Conservation (phyloP, 2,797 vertebrate species). For the Enteromius paludinosus region DNA sequence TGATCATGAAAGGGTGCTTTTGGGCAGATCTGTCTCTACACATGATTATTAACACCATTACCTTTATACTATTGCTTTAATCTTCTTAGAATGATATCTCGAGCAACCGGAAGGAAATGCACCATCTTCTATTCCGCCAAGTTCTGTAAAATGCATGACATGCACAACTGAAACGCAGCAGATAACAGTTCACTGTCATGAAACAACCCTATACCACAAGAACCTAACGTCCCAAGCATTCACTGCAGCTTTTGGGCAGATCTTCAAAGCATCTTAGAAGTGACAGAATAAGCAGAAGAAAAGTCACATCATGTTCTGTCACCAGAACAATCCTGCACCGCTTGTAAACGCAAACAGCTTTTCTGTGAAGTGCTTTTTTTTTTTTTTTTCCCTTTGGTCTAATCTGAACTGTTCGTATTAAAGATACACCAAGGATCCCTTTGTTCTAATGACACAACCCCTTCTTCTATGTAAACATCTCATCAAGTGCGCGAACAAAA, state of each 20-base stretch:
- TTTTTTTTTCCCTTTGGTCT: neutral
- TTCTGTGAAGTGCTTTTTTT: neutral
- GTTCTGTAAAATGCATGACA: neutral
- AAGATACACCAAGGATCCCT: neutral
- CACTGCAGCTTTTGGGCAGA: neutral
- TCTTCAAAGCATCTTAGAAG: neutral
- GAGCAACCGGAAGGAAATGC: neutral
- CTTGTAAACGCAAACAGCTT: neutral
- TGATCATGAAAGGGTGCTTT: neutral
- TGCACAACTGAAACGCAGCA: neutral
- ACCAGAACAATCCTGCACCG: neutral
- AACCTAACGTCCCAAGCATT: neutral
- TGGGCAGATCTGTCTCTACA: too few species aligned
- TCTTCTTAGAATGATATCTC: neutral
- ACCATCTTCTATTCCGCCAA: neutral
- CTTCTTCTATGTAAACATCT: neutral
- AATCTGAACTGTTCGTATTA: neutral
- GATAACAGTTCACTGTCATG: neutral
- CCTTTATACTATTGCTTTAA: neutral
- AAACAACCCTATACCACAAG: neutral
- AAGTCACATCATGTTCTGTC: neutral
- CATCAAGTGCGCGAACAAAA: neutral
- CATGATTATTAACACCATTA: neutral
- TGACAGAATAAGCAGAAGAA: neutral
- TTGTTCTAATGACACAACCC: neutral